These are phyloP conservation scores for Coregonus ussuriensis DNA, from an alignment of 2,797 vertebrate genomes.

Conservation along the genomic window DNA sequence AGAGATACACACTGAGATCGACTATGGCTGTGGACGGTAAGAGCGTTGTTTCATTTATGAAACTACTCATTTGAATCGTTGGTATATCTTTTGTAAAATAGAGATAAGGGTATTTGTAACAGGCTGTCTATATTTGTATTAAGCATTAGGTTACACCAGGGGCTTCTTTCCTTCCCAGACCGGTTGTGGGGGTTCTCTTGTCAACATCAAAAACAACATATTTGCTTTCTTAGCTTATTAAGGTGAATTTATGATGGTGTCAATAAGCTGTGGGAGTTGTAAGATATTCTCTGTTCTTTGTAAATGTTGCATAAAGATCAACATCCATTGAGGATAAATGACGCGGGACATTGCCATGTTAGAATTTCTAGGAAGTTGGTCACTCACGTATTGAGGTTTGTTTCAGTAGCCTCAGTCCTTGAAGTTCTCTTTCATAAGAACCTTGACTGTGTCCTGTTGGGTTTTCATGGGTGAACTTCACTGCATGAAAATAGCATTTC, in stretches of 20 bases:
- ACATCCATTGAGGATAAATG: too few species aligned
- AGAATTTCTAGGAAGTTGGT: background rate
- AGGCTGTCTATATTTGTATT: background rate
- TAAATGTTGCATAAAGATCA: background rate
- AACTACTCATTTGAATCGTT: background rate
- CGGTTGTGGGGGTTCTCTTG: background rate
- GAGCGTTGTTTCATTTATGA: slow-evolving; percentile 36
- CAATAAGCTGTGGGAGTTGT: background rate
- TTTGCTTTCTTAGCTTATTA: background rate
- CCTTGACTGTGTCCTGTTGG: background rate
- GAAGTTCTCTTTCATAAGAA: background rate
- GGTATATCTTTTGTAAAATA: background rate
- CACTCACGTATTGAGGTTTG: background rate
- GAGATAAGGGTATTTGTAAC: background rate
- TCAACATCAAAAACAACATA: background rate
- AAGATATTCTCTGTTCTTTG: background rate
- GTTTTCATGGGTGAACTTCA: background rate
- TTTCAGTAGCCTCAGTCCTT: background rate
- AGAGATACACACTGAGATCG: slow-evolving; percentile 75
- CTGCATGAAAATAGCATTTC: too few species aligned
- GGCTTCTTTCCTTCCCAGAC: background rate
- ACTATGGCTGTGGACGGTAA: slow-evolving; percentile 83
- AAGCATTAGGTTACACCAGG: background rate
- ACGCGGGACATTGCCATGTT: background rate
- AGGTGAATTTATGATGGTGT: background rate